A percentile compares a stretch with the other conserved stretches of the same genome.
These are phyloP conservation scores for Galago senegalensis DNA, from an alignment of 2,797 vertebrate species.

Conservation along the genomic window DNA sequence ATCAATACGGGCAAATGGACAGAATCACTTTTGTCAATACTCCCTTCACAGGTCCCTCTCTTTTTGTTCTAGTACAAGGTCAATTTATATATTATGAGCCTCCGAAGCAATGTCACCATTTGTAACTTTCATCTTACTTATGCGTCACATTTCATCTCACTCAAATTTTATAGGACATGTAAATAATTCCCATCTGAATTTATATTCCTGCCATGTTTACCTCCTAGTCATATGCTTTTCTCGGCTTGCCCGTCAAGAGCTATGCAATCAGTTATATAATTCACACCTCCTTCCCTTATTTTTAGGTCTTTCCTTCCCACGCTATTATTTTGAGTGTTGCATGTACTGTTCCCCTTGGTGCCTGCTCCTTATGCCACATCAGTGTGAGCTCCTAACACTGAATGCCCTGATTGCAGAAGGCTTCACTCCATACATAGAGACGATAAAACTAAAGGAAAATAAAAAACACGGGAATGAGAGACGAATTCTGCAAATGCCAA, in stretches of 20 bases:
- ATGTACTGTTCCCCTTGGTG: conserved; percentile 28
- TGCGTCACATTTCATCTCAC: conserved; percentile 56
- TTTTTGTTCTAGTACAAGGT: background rate
- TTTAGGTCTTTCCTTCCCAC: conserved; percentile 83
- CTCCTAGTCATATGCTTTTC: conserved; percentile 56
- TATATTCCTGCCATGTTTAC: conserved; percentile 70
- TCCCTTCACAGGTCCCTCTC: background rate
- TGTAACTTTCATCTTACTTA: conserved; percentile 56
- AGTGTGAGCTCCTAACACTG: conserved; percentile 36
- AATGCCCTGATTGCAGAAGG: background rate
- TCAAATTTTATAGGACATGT: conserved; percentile 49
- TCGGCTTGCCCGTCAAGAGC: conserved; percentile 66
- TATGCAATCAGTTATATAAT: conserved; percentile 81
- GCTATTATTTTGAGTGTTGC: conserved; percentile 73
- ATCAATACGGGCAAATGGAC: background rate
- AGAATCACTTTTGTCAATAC: conserved; percentile 3
- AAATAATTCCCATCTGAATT: conserved; percentile 71
- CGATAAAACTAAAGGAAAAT: conserved; percentile 13
- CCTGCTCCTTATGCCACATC: background rate
- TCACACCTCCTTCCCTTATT: conserved; percentile 84
- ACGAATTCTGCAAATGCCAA: background rate
- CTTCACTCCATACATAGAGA: background rate
- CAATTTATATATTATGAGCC: conserved; percentile 14
- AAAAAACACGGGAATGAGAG: background rate
- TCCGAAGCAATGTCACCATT: conserved; percentile 60